These are phyloP conservation scores for Lucilia cuprina DNA, from an alignment of 1,140 invertebrate genomes.

Conservation along the genomic window DNA sequence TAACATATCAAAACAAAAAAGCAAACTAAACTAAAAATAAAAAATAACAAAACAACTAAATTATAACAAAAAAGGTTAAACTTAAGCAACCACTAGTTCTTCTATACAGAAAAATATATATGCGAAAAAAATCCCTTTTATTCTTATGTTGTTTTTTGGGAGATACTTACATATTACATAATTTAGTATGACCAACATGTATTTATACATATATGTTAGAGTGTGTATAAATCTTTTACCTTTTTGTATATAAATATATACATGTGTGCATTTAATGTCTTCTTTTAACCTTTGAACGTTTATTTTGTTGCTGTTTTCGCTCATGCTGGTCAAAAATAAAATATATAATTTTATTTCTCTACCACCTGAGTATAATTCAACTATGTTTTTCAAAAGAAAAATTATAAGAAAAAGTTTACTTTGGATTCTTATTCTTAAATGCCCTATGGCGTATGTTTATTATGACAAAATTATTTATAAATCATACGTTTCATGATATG, in stretches of 20 bases:
- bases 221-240: background rate
- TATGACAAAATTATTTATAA: background rate
- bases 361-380: background rate
- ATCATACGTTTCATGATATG: background rate
- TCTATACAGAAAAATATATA: background rate
- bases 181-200: background rate
- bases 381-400: background rate
- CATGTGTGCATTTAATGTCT: background rate
- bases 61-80: conserved; percentile 11
- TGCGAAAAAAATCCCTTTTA: background rate
- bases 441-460: background rate
- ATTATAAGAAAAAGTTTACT: background rate
- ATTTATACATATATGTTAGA: too few relatives aligned
- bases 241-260: background rate
- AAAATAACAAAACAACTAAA: background rate
- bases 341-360: background rate
- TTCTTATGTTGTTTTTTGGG: background rate
- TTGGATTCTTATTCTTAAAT: background rate
- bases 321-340: background rate
- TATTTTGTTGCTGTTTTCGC: background rate
- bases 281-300: background rate
- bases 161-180: background rate
- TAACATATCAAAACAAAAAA: conserved; percentile 25
- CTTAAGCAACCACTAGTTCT: conserved; percentile 12
- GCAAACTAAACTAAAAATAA: background rate